Evolutionary conservation across 2,797 vertebrate genomes (phyloP), one percentile per base, ranked within the genome.

Genomic region (Darevskia nairensis): DNA sequence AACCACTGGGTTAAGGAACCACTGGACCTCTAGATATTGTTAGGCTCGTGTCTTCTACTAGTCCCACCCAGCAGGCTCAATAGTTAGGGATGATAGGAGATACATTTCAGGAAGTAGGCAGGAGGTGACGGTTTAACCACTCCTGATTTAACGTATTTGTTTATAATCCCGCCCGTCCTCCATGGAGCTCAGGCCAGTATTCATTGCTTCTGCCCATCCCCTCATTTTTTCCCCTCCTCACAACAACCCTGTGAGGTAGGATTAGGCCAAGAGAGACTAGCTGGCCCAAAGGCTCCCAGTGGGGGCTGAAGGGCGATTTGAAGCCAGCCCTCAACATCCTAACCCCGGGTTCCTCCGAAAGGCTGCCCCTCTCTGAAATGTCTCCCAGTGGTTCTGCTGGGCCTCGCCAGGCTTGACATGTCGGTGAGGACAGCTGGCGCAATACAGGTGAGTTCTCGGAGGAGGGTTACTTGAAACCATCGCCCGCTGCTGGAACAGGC

Each of bases 381-480:
- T 41, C 6, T 19, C 61, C 35, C 25, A 35, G 50, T 21, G 68
- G 39, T 69, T 50, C 55, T n/a, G 59, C 55, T 50, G 29, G 13
- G 50, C 32, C 35, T 10, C 2, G 39, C 23, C 50, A 77, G 25
- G 32, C 69, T 35, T 85, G 68, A 46, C 46, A 7, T 77, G 71
- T 78, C 44, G 17, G 64, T n/a, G 41, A 69, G 55, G 84, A 76
- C 19, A 7, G 71, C 39, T 84, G 17, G 17, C 4, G 11, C 27
- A 8, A 75, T 68, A 78, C 39, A 59, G 71, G 17, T 85, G 77
- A 81, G 78, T 66, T 79, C 39, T 50, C 50, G 66, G 13, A 74
- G 29, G 21, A 25, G 41, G 19, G 78, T 76, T 81, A 89, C 44
- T 66, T 85, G 84, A 89, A 82, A 89, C 83, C 44, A 9, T 7